A percentile compares a stretch with the other conserved stretches of the same genome.
phyloP scores from a whole-genome alignment of 1,140 invertebrate genomes.

The Plectus sambesii region DNA sequence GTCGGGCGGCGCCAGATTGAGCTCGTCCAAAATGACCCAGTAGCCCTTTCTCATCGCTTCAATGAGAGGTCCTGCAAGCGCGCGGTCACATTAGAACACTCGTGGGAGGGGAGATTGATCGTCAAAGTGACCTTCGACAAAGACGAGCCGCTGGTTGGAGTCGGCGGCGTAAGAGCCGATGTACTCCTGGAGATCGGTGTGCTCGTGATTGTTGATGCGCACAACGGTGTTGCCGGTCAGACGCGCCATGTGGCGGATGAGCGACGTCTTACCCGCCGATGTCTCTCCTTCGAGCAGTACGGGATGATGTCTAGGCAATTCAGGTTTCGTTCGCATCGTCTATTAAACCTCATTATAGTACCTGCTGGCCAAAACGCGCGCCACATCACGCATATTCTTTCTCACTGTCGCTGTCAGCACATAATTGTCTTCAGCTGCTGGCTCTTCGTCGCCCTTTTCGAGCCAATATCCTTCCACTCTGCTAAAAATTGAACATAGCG shows the following conservation, averaged over 20 bases:
- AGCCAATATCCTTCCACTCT: constrained; percentile 89
- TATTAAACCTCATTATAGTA: too few species aligned
- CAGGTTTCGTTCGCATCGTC: too few species aligned
- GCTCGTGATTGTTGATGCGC: constrained; percentile 96
- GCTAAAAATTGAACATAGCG: constrained; percentile 19
- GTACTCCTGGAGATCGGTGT: constrained; percentile 95
- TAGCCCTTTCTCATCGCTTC: constrained; percentile 91
- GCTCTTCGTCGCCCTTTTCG: constrained; percentile 57
- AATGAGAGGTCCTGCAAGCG: constrained; percentile 74
- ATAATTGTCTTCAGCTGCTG: constrained; percentile 58
- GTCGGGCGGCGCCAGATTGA: constrained; percentile 94
- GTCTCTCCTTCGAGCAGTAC: constrained; percentile 86
- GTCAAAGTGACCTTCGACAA: too few species aligned
- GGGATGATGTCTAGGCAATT: constrained; percentile 71
- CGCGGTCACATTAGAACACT: too few species aligned
- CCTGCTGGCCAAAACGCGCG: constrained; percentile 73
- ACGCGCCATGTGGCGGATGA: constrained; percentile 82
- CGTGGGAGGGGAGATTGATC: too few species aligned
- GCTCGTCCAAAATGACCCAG: constrained; percentile 97
- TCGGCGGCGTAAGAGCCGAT: constrained; percentile 75
- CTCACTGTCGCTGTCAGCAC: constrained; percentile 77
- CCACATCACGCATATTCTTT: constrained; percentile 76
- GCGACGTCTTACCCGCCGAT: constrained; percentile 95
- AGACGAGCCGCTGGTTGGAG: constrained; percentile 70
- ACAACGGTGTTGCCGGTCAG: constrained; percentile 83